Conservation (phyloP, 2,797 vertebrate species). For the Hydrocynus forskahlii region DNA sequence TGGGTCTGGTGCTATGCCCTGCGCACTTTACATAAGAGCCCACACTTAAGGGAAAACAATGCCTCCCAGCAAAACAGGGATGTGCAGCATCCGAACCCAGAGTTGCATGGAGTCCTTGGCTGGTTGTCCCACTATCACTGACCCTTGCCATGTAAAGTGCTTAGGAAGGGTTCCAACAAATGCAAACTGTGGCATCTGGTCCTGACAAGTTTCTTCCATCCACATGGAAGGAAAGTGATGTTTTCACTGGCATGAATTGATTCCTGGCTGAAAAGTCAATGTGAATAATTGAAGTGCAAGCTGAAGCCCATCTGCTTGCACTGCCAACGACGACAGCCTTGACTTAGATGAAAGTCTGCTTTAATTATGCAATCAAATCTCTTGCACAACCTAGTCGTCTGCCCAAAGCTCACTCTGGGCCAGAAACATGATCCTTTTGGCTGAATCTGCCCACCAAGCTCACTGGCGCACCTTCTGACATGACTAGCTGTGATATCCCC, state of each 20-base stretch:
- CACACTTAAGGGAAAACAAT: conserved; percentile 16
- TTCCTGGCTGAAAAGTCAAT: conserved; percentile 27
- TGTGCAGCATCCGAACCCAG: neutral
- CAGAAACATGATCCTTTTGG: neutral
- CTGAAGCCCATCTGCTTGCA: neutral
- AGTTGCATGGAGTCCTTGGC: neutral
- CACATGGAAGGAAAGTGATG: conserved; percentile 22
- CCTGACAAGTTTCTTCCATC: conserved; percentile 1
- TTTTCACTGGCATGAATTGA: neutral
- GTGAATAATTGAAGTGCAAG: conserved; percentile 27
- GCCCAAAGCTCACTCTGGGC: neutral
- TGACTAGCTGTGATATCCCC: neutral
- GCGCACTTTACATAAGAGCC: conserved; percentile 13
- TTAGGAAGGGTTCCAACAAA: conserved; percentile 14
- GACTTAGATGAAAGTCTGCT: conserved; percentile 22
- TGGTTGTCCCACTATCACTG: neutral
- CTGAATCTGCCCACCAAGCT: neutral
- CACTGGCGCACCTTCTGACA: neutral
- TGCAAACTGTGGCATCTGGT: conserved; percentile 28
- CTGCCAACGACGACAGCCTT: conserved; percentile 9
- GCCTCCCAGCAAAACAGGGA: conserved; percentile 24
- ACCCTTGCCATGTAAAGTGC: conserved; percentile 14
- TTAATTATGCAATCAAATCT: conserved; percentile 30
- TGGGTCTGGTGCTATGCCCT: neutral
- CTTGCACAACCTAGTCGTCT: neutral